phyloP scores from a whole-genome alignment of 2,888 invertebrate genomes.

The Phanerotoma sp. region DNA sequence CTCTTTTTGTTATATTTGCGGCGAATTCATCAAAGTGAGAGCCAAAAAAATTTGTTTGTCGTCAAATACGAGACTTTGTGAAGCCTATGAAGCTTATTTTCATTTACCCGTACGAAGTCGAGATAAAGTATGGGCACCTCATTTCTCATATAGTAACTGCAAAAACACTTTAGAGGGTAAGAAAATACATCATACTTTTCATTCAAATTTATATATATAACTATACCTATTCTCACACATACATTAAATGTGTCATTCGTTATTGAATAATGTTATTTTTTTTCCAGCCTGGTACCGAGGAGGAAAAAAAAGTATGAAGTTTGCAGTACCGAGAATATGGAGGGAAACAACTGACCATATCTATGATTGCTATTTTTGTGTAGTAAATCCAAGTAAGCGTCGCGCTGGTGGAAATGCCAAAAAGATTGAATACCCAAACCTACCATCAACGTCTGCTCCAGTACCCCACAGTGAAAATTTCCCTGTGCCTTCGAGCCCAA shows the following conservation, averaged over 20 bases:
- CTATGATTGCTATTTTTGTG: constrained; percentile 46
- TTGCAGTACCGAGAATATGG: constrained; percentile 42
- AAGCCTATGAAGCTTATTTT: no score
- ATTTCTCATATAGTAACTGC: constrained; percentile 34
- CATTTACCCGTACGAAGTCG: constrained; percentile 29
- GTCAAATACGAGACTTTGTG: no score
- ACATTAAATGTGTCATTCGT: no score
- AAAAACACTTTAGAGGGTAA: constrained; percentile 28
- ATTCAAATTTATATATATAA: background rate
- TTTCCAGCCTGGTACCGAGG: constrained; percentile 28
- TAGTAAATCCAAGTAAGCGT: constrained; percentile 22
- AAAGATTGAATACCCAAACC: constrained; percentile 25
- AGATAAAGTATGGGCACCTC: constrained; percentile 36
- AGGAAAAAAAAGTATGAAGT: constrained; percentile 32
- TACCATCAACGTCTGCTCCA: constrained; percentile 16
- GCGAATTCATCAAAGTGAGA: no score
- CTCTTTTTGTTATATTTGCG: no score
- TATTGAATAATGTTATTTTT: no score
- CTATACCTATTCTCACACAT: background rate
- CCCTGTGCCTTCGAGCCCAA: constrained; percentile 16
- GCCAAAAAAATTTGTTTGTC: no score
- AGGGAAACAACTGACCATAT: constrained; percentile 41
- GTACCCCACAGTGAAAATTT: background rate
- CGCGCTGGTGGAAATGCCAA: constrained; percentile 29
- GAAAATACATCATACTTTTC: constrained; percentile 1